Base-by-base conservation (phyloP, 2,888 invertebrate genomes). In the Temnothorax ravouxi region DNA sequence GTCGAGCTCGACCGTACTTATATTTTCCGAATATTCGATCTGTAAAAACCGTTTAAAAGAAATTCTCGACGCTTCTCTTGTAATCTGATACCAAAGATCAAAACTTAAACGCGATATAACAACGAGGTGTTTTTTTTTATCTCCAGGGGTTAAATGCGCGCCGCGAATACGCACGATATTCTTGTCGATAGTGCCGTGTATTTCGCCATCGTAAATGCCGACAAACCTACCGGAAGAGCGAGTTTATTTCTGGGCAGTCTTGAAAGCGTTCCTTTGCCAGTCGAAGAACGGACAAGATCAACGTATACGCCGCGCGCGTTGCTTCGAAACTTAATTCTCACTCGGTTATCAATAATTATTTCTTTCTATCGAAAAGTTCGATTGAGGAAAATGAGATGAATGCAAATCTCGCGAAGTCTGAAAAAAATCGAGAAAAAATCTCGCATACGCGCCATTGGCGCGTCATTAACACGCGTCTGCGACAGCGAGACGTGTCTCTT, bases 241-340 rank as follows among this genome's bases (percentile, higher is more conserved):
- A 77, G 89, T 88, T 90, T 89, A 90, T 90, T 89, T 89, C 83
- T 67, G 87, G 88, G 44, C n/a, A 82, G 64, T 66, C 89, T 89
- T 87, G 82, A 86, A 82, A 84, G 82, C 84, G 89, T 83, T 89
- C 84, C 82, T 89, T 90, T 89, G 89, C 84, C 87, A 90, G 87
- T 85, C 83, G 71, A 75, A 80, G 83, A 71, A 80, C 82, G 83
- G 79, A 84, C 75, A 67, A 74, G 67, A 85, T 85, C 71, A 34
- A 44, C 77, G 81, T 77, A 74, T 76, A 80, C 77, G 71, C 77
- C 47, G 87, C 64, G 29, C 29, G 29, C 29, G 29, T 29, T 87
- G 61, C 38, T 54, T 56, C 18, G 13, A 9, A 8, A 50, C 34
- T 6, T 0, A 52, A 52, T 3, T 15, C 9, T 52, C 21, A 6